These are phyloP conservation scores for Neofelis nebulosa DNA, from an alignment of 2,113 vertebrate species.

Conservation along the genomic window DNA sequence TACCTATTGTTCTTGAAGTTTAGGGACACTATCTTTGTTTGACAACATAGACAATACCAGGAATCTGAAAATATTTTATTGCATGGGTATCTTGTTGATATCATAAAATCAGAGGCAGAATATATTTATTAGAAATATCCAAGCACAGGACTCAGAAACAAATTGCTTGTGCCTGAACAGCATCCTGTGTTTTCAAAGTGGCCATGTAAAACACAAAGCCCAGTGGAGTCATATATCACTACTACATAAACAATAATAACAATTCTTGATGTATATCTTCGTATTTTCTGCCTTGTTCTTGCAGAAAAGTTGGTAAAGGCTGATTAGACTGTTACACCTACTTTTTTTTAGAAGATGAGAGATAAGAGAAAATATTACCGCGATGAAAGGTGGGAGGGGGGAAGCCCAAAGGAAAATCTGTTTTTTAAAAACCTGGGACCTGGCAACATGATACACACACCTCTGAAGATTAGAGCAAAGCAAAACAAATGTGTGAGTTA, in stretches of 20 bases:
- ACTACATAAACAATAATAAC: constrained; percentile 66
- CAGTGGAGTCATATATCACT: constrained; percentile 60
- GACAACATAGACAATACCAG: constrained; percentile 42
- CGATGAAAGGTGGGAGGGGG: background rate
- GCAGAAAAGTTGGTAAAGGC: constrained; percentile 71
- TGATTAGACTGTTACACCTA: constrained; percentile 73
- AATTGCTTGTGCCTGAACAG: constrained; percentile 53
- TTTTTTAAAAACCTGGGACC: constrained; percentile 54
- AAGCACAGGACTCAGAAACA: constrained; percentile 62
- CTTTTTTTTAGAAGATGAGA: constrained; percentile 74
- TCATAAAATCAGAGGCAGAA: constrained; percentile 70
- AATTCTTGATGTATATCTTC: constrained; percentile 73
- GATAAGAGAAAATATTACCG: constrained; percentile 59
- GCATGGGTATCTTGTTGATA: constrained; percentile 61
- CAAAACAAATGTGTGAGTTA: constrained; percentile 56
- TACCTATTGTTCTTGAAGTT: constrained; percentile 25
- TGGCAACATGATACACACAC: constrained; percentile 64
- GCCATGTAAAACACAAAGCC: constrained; percentile 62
- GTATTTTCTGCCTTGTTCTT: constrained; percentile 70
- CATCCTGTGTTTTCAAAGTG: constrained; percentile 59
- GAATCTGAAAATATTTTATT: constrained; percentile 67
- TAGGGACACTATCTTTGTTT: constrained; percentile 58
- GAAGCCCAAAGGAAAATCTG: constrained; percentile 56
- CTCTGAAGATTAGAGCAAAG: constrained; percentile 63
- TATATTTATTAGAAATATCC: constrained; percentile 74